These are phyloP conservation scores for Drosophila paramelanica DNA, from an alignment of 2,888 invertebrate species.

Conservation along the genomic window DNA sequence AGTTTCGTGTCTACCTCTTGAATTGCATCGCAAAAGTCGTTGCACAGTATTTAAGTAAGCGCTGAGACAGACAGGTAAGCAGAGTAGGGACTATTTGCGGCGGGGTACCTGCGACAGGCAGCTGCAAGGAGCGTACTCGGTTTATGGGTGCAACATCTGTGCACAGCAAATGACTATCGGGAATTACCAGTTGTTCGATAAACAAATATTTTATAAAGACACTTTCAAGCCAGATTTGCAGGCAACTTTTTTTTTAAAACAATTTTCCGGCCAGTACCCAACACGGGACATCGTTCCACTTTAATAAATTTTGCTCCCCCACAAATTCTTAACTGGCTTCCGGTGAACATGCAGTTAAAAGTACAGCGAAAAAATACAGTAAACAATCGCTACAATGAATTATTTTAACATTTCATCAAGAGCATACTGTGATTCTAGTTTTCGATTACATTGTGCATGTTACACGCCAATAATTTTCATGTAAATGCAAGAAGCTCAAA, in stretches of 20 bases:
- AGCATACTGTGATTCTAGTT: not conserved
- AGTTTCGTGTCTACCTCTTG: constrained; percentile 21
- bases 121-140: constrained; percentile 7
- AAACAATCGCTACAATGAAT: constrained; percentile 1
- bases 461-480: not conserved
- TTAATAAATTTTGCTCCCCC: constrained; percentile 31
- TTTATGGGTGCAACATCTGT: constrained; percentile 61
- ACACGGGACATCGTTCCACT: constrained; percentile 36
- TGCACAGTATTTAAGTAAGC: constrained; percentile 52
- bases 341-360: constrained; percentile 36
- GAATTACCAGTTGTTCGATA: constrained; percentile 11
- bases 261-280: not conserved
- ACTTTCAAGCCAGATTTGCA: constrained; percentile 5
- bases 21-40: constrained; percentile 3
- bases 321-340: constrained; percentile 22
- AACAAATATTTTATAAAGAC: not conserved
- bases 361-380: constrained; percentile 30
- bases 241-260: not conserved
- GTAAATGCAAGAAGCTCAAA: not conserved
- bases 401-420: not conserved
- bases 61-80: constrained; percentile 11
- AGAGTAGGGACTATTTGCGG: not conserved
- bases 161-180: constrained; percentile 16
- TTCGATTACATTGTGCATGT: not conserved
- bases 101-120: constrained; percentile 52